Conservation (phyloP, 2,888 invertebrate species). For the Brachynemurus nebulosus region DNA sequence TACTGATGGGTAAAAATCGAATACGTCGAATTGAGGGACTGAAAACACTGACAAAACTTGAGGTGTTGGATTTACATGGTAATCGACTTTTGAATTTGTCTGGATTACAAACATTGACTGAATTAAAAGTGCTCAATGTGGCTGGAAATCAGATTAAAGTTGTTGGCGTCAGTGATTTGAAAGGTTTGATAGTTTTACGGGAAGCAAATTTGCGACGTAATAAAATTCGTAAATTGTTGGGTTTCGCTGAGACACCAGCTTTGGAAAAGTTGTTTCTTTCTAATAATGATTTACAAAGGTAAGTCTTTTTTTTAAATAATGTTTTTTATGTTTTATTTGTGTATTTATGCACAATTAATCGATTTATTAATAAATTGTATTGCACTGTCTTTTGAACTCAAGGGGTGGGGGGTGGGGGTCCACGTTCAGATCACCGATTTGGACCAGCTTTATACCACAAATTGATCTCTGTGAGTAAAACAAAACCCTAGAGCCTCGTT, state of each 20-base stretch:
- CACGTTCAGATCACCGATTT: no score
- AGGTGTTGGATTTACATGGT: slow-evolving; percentile 86
- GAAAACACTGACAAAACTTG: slow-evolving; percentile 55
- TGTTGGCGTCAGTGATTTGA: slow-evolving; percentile 62
- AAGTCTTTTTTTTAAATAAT: slow-evolving; percentile 20
- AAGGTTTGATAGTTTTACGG: slow-evolving; percentile 60
- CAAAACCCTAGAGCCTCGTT: no score
- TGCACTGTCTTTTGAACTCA: no score
- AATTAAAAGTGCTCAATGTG: slow-evolving; percentile 80
- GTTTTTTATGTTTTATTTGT: no score
- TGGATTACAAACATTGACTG: slow-evolving; percentile 52
- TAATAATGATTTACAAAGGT: slow-evolving; percentile 62
- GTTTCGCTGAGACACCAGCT: slow-evolving; percentile 64
- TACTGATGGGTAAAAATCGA: slow-evolving; percentile 85
- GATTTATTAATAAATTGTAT: no score
- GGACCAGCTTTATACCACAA: no score
- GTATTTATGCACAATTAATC: no score
- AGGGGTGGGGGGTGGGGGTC: no score
- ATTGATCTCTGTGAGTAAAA: no score
- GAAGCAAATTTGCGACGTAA: slow-evolving; percentile 85
- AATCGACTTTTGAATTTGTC: slow-evolving; percentile 65
- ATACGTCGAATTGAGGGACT: slow-evolving; percentile 68
- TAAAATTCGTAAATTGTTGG: slow-evolving; percentile 61
- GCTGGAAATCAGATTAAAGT: slow-evolving; percentile 80
- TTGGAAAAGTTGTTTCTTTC: slow-evolving; percentile 69